phyloP scores from a whole-genome alignment of 2,113 vertebrate species.

The Isichthys henryi region DNA sequence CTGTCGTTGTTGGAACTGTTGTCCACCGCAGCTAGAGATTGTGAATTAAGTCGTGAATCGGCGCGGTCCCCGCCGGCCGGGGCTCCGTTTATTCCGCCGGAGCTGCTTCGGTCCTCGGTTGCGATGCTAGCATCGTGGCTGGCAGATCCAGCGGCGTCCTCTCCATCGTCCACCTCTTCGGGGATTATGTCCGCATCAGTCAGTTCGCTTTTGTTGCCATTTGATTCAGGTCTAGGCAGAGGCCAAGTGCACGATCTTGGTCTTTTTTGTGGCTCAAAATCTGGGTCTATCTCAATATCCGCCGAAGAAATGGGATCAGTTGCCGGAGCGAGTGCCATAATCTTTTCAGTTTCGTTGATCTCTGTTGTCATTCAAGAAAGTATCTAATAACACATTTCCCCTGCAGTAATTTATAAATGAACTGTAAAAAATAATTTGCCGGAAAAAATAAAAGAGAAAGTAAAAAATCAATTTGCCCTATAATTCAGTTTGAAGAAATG shows the following conservation, averaged over 20 bases:
- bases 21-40: slow-evolving; percentile 46
- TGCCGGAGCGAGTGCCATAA: slow-evolving; percentile 72
- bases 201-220: slow-evolving; percentile 69
- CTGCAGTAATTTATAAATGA: background rate
- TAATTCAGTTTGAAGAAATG: background rate
- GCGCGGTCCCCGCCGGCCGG: slow-evolving; percentile 42
- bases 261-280: slow-evolving; percentile 90
- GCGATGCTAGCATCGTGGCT: slow-evolving; percentile 41
- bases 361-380: slow-evolving; percentile 22
- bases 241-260: slow-evolving; percentile 94
- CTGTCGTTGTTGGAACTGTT: slow-evolving; percentile 40
- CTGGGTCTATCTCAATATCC: slow-evolving; percentile 84
- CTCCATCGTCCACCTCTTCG: slow-evolving; percentile 82
- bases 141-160: slow-evolving; percentile 55
- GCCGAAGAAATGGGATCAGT: slow-evolving; percentile 54
- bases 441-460: background rate
- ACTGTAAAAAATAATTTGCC: background rate
- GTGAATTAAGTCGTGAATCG: slow-evolving; percentile 49
- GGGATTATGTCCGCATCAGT: slow-evolving; percentile 77
- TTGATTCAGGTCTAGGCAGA: slow-evolving; percentile 81
- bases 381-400: background rate
- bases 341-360: slow-evolving; percentile 34
- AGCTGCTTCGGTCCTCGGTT: slow-evolving; percentile 25
- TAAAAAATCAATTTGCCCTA: background rate
- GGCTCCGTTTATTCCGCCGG: slow-evolving; percentile 18